Conservation (phyloP, 2,888 invertebrate genomes). For the Amorpha juglandis region DNA sequence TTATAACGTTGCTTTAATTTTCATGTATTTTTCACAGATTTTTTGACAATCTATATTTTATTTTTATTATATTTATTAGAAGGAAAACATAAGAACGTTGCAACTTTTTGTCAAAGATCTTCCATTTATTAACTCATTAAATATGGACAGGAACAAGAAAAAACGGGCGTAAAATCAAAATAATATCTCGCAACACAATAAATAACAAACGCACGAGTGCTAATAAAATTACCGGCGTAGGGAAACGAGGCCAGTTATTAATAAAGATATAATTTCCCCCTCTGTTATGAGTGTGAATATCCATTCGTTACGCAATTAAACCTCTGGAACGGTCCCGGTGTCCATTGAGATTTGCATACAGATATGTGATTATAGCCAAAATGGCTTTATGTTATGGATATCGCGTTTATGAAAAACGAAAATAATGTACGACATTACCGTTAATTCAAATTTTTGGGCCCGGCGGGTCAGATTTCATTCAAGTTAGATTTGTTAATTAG, state of each 20-base stretch:
- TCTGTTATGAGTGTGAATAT: slow-evolving; percentile 61
- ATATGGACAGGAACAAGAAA: not conserved
- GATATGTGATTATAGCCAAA: slow-evolving; percentile 70
- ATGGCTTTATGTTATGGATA: slow-evolving; percentile 52
- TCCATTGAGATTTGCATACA: slow-evolving; percentile 78
- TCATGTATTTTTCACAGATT: too few relatives aligned
- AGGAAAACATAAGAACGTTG: not conserved
- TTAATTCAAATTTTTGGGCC: slow-evolving; percentile 23
- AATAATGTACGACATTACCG: slow-evolving; percentile 32
- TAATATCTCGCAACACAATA: slow-evolving; percentile 31
- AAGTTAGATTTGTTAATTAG: slow-evolving; percentile 8
- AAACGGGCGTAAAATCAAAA: slow-evolving; percentile 14
- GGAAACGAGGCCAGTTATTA: slow-evolving; percentile 55
- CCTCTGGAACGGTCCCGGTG: slow-evolving; percentile 58
- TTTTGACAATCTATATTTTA: not conserved
- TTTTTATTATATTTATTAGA: too few relatives aligned
- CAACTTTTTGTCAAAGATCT: not conserved
- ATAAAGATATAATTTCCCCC: slow-evolving; percentile 68
- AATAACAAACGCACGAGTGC: slow-evolving; percentile 43
- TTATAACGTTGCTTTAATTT: too few relatives aligned
- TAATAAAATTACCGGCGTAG: slow-evolving; percentile 57
- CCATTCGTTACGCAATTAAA: slow-evolving; percentile 73
- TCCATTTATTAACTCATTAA: not conserved
- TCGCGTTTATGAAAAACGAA: slow-evolving; percentile 41
- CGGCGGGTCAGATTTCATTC: not conserved